Conservation (phyloP, 2,888 invertebrate species). For the Tribolium freemani region DNA sequence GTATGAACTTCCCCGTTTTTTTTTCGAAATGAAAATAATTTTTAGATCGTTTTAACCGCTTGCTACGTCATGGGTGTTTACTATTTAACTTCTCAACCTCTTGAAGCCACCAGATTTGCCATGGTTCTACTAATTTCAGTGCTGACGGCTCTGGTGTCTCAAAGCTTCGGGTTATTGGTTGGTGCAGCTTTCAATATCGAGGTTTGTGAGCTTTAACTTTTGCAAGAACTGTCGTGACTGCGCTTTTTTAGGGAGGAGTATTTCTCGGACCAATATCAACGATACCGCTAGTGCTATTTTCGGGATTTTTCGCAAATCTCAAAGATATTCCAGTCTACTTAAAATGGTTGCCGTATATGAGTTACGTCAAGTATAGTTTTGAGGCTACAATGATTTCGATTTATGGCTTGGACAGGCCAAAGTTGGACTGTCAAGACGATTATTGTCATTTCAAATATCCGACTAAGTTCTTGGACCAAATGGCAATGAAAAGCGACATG, state of each 20-base stretch:
- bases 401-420: conserved; percentile 88
- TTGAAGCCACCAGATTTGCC: conserved; percentile 84
- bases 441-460: conserved; percentile 90
- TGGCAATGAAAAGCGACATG: conserved; percentile 83
- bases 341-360: conserved; percentile 90
- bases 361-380: conserved; percentile 92
- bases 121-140: conserved; percentile 85
- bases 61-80: conserved; percentile 90
- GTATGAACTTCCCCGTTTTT: conserved; percentile 44
- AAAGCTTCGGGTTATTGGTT: conserved; percentile 91
- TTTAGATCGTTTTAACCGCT: conserved; percentile 87
- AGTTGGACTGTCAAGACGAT: conserved; percentile 84
- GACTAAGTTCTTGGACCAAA: conserved; percentile 85
- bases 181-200: conserved; percentile 93
- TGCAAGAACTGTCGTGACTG: neutral
- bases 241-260: conserved; percentile 72
- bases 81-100: conserved; percentile 96
- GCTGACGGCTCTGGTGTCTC: conserved; percentile 91
- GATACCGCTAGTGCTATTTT: conserved; percentile 92
- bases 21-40: conserved; percentile 45
- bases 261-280: conserved; percentile 90
- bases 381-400: conserved; percentile 93
- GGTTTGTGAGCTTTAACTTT: conserved; percentile 64
- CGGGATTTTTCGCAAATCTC: conserved; percentile 95
- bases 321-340: conserved; percentile 91